These are phyloP conservation scores for Laodelphax striatellus DNA, from an alignment of 1,140 invertebrate species.

Conservation along the genomic window DNA sequence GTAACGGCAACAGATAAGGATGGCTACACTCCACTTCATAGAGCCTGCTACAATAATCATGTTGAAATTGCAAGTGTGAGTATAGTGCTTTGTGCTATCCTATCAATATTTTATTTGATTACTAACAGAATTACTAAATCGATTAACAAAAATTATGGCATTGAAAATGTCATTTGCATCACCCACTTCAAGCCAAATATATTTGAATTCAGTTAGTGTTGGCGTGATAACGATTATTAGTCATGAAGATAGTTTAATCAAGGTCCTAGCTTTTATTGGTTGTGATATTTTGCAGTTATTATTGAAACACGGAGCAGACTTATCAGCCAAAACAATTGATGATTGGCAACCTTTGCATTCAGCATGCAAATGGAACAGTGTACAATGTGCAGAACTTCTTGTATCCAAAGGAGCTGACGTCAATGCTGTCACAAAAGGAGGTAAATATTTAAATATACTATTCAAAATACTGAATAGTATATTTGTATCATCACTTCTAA, in stretches of 20 bases:
- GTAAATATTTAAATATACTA: no score
- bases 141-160: no score
- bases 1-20: slow-evolving; percentile 68
- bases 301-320: slow-evolving; percentile 58
- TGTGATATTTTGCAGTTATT: slow-evolving; percentile 40
- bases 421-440: slow-evolving; percentile 74
- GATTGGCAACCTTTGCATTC: slow-evolving; percentile 91
- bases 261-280: neutral
- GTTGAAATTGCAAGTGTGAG: slow-evolving; percentile 55
- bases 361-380: slow-evolving; percentile 82
- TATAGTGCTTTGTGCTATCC: neutral
- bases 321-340: slow-evolving; percentile 63
- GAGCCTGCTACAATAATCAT: slow-evolving; percentile 87
- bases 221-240: no score
- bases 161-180: no score
- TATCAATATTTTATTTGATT: no score
- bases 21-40: slow-evolving; percentile 81
- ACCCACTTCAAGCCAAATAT: no score
- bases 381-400: slow-evolving; percentile 57
- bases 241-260: neutral
- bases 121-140: no score
- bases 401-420: slow-evolving; percentile 77
- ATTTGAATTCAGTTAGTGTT: no score
- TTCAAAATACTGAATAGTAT: no score
- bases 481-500: no score